phyloP scores from a whole-genome alignment of 2,113 vertebrate species.

The Rhodinocichla rosea region DNA sequence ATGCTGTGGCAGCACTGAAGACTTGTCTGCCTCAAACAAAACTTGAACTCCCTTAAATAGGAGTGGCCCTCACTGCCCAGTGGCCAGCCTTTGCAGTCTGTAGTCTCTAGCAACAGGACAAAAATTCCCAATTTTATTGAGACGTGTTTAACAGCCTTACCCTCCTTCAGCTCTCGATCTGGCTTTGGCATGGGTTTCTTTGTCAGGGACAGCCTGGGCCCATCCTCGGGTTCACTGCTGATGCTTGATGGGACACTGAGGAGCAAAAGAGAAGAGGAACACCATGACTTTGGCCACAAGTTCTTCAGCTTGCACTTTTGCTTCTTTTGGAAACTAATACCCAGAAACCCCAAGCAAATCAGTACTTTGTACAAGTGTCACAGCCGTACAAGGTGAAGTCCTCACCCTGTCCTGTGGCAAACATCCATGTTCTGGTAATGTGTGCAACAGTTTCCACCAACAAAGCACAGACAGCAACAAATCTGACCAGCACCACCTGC shows the following conservation, averaged over 20 bases:
- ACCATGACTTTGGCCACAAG: not conserved
- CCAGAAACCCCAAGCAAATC: not conserved
- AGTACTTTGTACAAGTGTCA: not conserved
- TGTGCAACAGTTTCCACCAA: not conserved
- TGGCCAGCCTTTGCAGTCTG: not conserved
- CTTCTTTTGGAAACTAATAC: not conserved
- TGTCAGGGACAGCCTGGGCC: conserved; percentile 73
- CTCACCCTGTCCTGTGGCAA: not conserved
- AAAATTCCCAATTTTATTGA: not conserved
- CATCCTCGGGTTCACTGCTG: conserved; percentile 77
- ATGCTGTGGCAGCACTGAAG: not conserved
- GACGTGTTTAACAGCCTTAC: conserved; percentile 60
- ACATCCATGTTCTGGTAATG: not conserved
- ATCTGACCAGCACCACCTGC: not conserved
- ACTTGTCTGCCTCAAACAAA: not conserved
- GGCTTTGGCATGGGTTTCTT: conserved; percentile 72
- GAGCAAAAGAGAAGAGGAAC: not conserved
- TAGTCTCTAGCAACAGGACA: not conserved
- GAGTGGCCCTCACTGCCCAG: not conserved
- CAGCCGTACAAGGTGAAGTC: not conserved
- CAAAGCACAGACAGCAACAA: not conserved
- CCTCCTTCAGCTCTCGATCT: conserved; percentile 80
- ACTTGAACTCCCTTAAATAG: not conserved
- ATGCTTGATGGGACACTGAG: conserved; percentile 84
- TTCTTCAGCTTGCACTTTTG: not conserved